Percentiles rank a stretch among this genome's conserved stretches.
These are phyloP conservation scores for Chelon labrosus DNA, from an alignment of 2,797 vertebrate species.

Conservation along the genomic window DNA sequence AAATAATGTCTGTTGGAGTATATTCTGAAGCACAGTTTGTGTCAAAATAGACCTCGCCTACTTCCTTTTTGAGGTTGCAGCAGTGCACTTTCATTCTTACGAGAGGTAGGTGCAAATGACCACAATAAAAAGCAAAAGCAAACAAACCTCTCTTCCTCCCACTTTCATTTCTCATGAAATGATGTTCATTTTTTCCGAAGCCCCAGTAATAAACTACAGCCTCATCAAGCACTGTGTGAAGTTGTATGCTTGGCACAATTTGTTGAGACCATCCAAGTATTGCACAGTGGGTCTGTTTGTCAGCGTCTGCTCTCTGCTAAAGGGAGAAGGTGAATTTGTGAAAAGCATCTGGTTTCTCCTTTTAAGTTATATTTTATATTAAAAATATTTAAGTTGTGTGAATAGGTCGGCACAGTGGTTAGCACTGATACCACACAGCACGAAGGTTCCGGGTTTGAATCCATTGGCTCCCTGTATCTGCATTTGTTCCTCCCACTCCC, in stretches of 20 bases:
- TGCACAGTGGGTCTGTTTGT: constrained; percentile 25
- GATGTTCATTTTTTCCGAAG: constrained; percentile 42
- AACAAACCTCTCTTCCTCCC: constrained; percentile 56
- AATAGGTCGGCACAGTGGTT: background rate
- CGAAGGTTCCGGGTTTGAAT: too few species aligned
- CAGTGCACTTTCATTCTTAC: constrained; percentile 61
- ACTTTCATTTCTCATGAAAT: constrained; percentile 53
- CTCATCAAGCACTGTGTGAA: constrained; percentile 10
- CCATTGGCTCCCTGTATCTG: too few species aligned
- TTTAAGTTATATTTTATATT: constrained; percentile 20
- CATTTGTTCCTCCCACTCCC: too few species aligned
- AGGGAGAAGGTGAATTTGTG: constrained; percentile 21
- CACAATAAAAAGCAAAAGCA: constrained; percentile 75
- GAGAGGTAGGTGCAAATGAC: constrained; percentile 68
- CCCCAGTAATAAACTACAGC: background rate
- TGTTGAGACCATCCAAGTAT: constrained; percentile 12
- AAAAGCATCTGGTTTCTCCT: constrained; percentile 21
- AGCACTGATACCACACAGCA: too few species aligned
- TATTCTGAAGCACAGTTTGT: constrained; percentile 30
- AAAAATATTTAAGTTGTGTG: constrained; percentile 31
- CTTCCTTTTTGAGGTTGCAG: constrained; percentile 78
- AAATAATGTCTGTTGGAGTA: constrained; percentile 43
- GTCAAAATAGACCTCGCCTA: constrained; percentile 66
- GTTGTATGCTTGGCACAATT: background rate
- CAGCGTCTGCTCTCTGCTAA: constrained; percentile 32